A percentile compares a stretch with the other conserved stretches of the same genome.
phyloP scores from a whole-genome alignment of 2,888 invertebrate species.

The Cephalotes varians region DNA sequence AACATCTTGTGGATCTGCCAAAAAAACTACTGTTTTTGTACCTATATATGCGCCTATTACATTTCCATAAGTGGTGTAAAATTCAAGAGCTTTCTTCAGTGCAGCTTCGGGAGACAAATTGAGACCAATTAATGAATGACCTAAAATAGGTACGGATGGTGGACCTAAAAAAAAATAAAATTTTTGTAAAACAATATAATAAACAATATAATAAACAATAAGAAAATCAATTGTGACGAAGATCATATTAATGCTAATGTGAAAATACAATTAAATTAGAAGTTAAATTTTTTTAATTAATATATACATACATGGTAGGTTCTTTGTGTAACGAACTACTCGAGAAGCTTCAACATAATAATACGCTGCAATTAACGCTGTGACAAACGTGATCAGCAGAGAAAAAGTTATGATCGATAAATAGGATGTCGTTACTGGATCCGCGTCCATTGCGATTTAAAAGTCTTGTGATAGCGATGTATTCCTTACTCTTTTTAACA shows the following conservation, averaged over 20 bases:
- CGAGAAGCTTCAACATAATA: constrained; percentile 79
- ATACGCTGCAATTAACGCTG: constrained; percentile 78
- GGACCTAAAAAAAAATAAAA: constrained; percentile 76
- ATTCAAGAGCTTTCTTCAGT: constrained; percentile 65
- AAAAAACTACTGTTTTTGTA: constrained; percentile 79
- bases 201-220: neutral
- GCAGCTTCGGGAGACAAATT: constrained; percentile 77
- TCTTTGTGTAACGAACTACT: constrained; percentile 77
- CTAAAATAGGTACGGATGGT: constrained; percentile 79
- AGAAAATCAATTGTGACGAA: neutral
- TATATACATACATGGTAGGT: constrained; percentile 80
- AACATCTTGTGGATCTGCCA: constrained; percentile 82
- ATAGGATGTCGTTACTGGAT: constrained; percentile 66
- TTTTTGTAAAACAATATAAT: neutral
- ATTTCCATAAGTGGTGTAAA: constrained; percentile 76
- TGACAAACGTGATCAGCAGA: constrained; percentile 77
- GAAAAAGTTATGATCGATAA: constrained; percentile 77
- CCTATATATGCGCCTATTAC: constrained; percentile 81
- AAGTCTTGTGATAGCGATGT: neutral
- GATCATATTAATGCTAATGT: neutral
- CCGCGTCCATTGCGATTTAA: constrained; percentile 53
- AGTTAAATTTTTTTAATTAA: neutral
- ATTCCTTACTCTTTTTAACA: neutral
- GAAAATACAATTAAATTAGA: neutral
- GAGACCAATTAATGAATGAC: constrained; percentile 77